Evolutionary conservation across 1,140 invertebrate species (phyloP), one percentile per base, ranked within the genome.

Genomic region (Lucilia cuprina): DNA sequence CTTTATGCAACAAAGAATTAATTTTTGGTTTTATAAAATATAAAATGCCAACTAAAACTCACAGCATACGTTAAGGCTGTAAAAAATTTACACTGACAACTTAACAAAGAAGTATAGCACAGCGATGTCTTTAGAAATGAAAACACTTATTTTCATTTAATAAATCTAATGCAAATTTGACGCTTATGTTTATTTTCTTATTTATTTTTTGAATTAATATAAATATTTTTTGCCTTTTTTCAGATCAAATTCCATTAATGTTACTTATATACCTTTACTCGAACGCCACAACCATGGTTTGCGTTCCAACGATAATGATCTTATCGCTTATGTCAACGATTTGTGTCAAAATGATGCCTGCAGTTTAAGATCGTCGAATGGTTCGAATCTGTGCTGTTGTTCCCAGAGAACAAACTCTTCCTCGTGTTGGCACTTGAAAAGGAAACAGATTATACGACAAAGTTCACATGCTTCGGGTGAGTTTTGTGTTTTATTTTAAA

Each of bases 1-100:
- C 41, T 7, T 41, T 41, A 8, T 41, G 10, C 41, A 41, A 41
- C 41, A 41, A 41, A 0, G 41, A 41, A 41, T 8, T 41, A 8
- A 2, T 41, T 41, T 41, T 41, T 2, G 10, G 2, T 55, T n/a
- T n/a, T n/a, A n/a, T 55, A 13, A 75, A n/a, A 17, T 34, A 35
- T 82, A 35, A 19, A 70, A 65, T 10, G 30, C 12, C 60, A 83
- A 50, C 10, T 21, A 84, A 84, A 30, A 30, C 8, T 83, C 75
- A 70, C 85, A 47, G 87, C 86, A 86, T 86, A 85, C 85, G 83
- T 87, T 88, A 85, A 84, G 85, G 86, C 86, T 55, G 70, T 50
- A 75, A 8, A 75, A 8, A 13, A 47, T 47, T 35, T 25, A 80
- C 19, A 25, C 19, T 25, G 12, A 25, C 21, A 7, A 10, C 65